These are phyloP conservation scores for Schizotus pectinicornis DNA, from an alignment of 2,888 invertebrate species.

Conservation along the genomic window DNA sequence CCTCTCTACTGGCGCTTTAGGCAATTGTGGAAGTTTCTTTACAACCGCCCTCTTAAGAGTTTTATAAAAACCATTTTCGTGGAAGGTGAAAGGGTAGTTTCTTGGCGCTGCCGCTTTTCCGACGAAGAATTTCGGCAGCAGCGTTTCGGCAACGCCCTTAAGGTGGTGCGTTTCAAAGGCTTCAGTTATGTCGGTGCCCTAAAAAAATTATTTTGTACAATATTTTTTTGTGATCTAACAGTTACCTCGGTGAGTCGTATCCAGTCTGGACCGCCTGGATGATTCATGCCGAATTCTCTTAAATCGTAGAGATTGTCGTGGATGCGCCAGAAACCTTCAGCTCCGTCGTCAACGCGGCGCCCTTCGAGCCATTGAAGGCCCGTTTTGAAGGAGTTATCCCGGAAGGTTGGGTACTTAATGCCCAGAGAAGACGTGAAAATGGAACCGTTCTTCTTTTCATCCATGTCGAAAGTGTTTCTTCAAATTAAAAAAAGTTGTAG, in stretches of 20 bases:
- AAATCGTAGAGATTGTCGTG: constrained; percentile 82
- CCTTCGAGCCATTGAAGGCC: constrained; percentile 65
- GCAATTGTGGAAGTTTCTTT: constrained; percentile 64
- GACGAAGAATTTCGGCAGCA: constrained; percentile 70
- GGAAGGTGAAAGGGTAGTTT: constrained; percentile 74
- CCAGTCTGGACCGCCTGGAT: constrained; percentile 87
- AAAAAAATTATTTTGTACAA: too few relatives aligned
- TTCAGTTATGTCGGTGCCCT: constrained; percentile 82
- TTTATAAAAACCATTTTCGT: constrained; percentile 75
- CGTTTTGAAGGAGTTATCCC: constrained; percentile 12
- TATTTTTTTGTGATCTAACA: too few relatives aligned
- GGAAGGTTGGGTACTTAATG: constrained; percentile 20
- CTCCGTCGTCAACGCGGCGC: constrained; percentile 72
- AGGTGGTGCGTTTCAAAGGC: constrained; percentile 77
- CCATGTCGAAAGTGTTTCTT: too few relatives aligned
- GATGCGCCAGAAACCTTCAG: constrained; percentile 78
- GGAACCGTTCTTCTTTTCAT: background rate
- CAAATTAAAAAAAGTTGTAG: too few relatives aligned
- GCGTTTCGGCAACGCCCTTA: constrained; percentile 61
- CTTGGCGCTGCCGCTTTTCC: constrained; percentile 67
- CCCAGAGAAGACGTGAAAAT: constrained; percentile 22
- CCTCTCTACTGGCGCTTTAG: constrained; percentile 48
- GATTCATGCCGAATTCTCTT: constrained; percentile 73
- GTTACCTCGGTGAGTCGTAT: constrained; percentile 68
- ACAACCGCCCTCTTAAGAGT: constrained; percentile 67